phyloP scores from a whole-genome alignment of 1,140 invertebrate genomes.

The Helicoverpa zea region DNA sequence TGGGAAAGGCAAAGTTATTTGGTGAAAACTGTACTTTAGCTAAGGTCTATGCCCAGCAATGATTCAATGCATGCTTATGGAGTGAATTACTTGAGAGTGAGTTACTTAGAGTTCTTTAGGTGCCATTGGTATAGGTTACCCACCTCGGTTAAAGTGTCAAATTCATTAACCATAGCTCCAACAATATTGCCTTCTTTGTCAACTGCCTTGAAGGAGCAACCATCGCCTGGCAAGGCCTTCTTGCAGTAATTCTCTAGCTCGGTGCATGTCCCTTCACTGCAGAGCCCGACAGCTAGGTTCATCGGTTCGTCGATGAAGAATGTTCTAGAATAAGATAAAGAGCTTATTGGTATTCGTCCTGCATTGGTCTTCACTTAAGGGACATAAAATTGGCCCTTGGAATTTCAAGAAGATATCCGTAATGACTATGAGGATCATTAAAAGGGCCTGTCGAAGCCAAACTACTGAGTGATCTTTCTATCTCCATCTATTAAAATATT shows the following conservation, averaged over 20 bases:
- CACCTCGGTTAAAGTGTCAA: conserved; percentile 71
- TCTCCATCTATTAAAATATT: too few species aligned
- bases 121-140: not conserved
- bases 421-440: too few species aligned
- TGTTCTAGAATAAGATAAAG: conserved; percentile 68
- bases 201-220: conserved; percentile 89
- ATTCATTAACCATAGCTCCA: conserved; percentile 85
- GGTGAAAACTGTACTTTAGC: too few species aligned
- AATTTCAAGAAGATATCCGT: too few species aligned
- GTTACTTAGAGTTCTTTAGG: too few species aligned
- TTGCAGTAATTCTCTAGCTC: conserved; percentile 90
- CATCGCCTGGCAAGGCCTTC: conserved; percentile 86
- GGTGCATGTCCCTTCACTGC: conserved; percentile 87
- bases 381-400: too few species aligned
- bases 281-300: conserved; percentile 88
- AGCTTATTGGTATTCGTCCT: not conserved
- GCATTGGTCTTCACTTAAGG: not conserved
- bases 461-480: too few species aligned
- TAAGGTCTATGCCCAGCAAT: too few species aligned
- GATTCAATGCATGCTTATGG: too few species aligned
- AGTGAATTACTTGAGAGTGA: too few species aligned
- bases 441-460: too few species aligned
- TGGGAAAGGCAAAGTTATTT: too few species aligned
- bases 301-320: conserved; percentile 92
- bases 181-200: conserved; percentile 88